Evolutionary conservation across 53 echinoderm and acorn worm genomes (phyloP).

Genomic region (Luidia sarsii): DNA sequence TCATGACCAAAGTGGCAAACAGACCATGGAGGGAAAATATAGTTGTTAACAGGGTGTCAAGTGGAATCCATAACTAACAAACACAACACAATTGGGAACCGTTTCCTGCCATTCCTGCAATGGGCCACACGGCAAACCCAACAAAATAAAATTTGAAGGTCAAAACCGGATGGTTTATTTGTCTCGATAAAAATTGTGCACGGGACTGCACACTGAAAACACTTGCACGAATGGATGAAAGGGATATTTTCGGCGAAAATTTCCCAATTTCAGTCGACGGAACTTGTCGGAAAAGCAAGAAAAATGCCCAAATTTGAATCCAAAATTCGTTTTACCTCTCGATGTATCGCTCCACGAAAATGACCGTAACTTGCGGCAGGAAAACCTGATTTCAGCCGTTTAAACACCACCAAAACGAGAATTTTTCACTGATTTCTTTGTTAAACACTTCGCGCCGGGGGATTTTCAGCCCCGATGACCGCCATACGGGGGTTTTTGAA

Average conservation of each 20-base stretch:
- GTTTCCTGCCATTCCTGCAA: no score
- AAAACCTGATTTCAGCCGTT: background rate
- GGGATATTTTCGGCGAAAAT: background rate
- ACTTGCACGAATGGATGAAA: background rate
- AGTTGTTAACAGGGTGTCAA: background rate
- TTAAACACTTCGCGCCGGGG: no score
- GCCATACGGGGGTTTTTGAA: no score
- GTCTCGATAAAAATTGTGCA: conserved; percentile 15
- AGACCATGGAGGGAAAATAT: background rate
- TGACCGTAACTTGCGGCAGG: background rate
- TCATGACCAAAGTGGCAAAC: no score
- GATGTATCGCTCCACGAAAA: background rate
- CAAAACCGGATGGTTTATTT: background rate
- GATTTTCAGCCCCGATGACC: no score
- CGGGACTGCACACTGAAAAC: background rate
- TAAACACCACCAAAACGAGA: background rate
- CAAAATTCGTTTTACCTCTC: background rate
- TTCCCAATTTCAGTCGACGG: background rate
- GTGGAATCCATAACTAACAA: background rate
- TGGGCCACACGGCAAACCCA: background rate
- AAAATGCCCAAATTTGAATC: background rate
- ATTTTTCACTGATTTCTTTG: background rate
- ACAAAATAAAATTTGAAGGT: background rate
- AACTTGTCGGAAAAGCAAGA: background rate
- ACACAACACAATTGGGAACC: background rate